Conservation (phyloP, 2,113 vertebrate genomes). For the Oryzias woworae region DNA sequence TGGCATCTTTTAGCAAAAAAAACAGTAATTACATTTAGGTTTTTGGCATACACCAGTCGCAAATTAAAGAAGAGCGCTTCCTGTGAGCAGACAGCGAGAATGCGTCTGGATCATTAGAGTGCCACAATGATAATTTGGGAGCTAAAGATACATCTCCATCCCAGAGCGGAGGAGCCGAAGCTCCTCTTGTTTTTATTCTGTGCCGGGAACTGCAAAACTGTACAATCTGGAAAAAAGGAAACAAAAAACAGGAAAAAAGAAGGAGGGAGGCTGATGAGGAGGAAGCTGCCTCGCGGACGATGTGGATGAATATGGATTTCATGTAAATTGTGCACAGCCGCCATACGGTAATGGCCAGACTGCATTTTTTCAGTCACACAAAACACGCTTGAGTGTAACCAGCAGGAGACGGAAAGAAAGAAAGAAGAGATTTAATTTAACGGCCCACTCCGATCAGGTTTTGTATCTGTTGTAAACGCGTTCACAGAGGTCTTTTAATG, state of each 20-base stretch:
- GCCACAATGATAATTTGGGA: conserved; percentile 77
- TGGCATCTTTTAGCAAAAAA: conserved; percentile 73
- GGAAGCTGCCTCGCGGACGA: conserved; percentile 31
- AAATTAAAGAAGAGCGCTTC: conserved; percentile 75
- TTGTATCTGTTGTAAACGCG: no score
- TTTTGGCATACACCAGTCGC: conserved; percentile 64
- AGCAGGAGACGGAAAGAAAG: conserved; percentile 27
- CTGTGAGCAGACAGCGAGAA: conserved; percentile 74
- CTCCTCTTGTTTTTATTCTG: conserved; percentile 9
- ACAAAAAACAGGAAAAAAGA: background rate
- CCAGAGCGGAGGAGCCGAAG: conserved; percentile 61
- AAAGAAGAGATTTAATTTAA: conserved; percentile 24
- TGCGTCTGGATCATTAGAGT: conserved; percentile 76
- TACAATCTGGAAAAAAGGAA: conserved; percentile 3
- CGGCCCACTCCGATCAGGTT: background rate
- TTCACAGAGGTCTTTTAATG: no score
- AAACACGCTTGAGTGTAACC: conserved; percentile 52
- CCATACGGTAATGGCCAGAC: conserved; percentile 47
- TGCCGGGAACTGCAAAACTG: conserved; percentile 10
- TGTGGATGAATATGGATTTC: conserved; percentile 62
- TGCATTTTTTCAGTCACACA: conserved; percentile 69
- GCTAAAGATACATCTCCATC: conserved; percentile 72
- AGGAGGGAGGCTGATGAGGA: background rate
- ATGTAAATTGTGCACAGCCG: conserved; percentile 62
- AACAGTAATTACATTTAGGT: conserved; percentile 77